Base-by-base conservation (phyloP, 2,888 invertebrate species). In the Punctoribates punctum region DNA sequence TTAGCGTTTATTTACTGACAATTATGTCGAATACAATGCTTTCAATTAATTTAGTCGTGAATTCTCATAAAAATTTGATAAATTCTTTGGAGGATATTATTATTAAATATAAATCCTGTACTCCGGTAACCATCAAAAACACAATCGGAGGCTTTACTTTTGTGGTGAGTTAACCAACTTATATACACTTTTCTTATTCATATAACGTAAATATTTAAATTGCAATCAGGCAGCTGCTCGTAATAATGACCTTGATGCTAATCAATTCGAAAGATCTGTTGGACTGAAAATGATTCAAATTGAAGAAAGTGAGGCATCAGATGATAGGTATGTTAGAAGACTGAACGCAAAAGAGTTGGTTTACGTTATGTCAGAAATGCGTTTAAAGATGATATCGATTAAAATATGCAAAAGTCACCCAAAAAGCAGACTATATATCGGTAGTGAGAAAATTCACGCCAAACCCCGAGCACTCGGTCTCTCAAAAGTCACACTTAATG, bases 21-120 rank as follows among this genome's bases (percentile, higher is more conserved):
- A 38, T 65, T 2, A 70, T 70, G 23, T 11, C 46, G 20, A 70
- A 38, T 70, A 23, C 8, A 6, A 70, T 70, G 70, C 15, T 70
- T 23, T 23, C 42, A 11, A 23, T 70, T 23, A 9, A 70, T 13
- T 23, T 70, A 0, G 23, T 70, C n/a, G 70, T 70, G 42, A 70
- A 42, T 42, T 20, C 11, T 20, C 6, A 70, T 23, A 42, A n/a
- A n/a, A 13, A 70, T 70, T 15, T 42, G 3, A 70, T 70, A 3
- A 38, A 70, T 15, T 38, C 20, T 20, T 42, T 70, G 9, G 23
- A 42, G 11, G 20, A 70, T 11, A n/a, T 70, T 4, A n/a, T 70
- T 4, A 4, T 38, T 1, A 20, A 23, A 42, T 2, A 17, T 5
- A 11, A 42, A 5, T 20, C n/a, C 1, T 70, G 42, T 34, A n/a